These are phyloP conservation scores for Cinclus mexicanus DNA, from an alignment of 2,113 vertebrate species.

Conservation along the genomic window DNA sequence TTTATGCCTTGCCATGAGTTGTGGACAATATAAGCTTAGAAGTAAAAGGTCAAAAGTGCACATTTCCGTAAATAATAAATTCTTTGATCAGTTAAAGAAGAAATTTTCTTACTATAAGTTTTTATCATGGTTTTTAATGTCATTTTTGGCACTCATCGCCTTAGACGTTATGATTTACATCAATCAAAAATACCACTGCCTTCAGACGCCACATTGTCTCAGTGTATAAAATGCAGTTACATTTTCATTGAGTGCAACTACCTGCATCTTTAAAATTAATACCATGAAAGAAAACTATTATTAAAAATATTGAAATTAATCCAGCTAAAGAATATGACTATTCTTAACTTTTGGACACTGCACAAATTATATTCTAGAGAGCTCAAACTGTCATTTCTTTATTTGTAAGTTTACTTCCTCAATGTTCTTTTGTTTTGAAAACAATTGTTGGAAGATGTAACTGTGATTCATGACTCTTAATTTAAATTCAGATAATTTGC, in stretches of 20 bases:
- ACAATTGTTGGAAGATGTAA: not conserved
- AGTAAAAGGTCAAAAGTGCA: not conserved
- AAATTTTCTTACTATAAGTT: not conserved
- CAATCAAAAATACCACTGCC: not conserved
- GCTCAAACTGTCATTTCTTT: not conserved
- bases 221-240: not conserved
- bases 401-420: not conserved
- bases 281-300: not conserved
- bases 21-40: not conserved
- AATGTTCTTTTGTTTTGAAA: not conserved
- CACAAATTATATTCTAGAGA: not conserved
- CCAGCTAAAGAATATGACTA: not conserved
- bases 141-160: not conserved
- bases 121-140: not conserved
- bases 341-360: not conserved
- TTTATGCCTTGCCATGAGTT: not conserved
- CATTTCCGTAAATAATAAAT: not conserved
- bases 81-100: not conserved
- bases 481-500: not conserved
- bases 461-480: not conserved
- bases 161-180: not conserved
- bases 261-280: not conserved
- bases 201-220: not conserved
- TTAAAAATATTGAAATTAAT: not conserved
- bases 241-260: not conserved